Base-by-base conservation (phyloP, 2,888 invertebrate genomes). In the Zootermopsis nevadensis region DNA sequence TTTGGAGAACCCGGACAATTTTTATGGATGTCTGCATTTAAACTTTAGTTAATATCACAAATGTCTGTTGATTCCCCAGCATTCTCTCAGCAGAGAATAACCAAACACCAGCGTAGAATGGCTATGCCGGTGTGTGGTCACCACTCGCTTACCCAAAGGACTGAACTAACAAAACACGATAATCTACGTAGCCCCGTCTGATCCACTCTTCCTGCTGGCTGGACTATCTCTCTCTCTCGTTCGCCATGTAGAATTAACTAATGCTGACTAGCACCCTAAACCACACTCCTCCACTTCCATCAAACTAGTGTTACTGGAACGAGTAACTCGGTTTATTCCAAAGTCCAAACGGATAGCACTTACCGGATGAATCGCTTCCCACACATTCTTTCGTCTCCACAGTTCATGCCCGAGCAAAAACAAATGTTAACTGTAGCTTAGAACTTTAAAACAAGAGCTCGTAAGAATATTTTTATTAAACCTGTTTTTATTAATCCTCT, bases 301-400 rank as follows among this genome's bases (percentile, higher is more conserved):
- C 77, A 79, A 77, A 79, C 55, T 55, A 79, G 24, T 10, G 30
- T 15, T 48, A 42, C 19, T 19, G 31, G 22, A 31, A n/a, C 1
- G 66, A 79, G 38, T 22, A 79, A 79, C 66, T 79, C 38, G 66
- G 60, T 66, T 19, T 79, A 79, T 79, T 79, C 35, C 79, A 79
- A 79, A 79, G 79, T 79, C 79, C 79, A 66, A 66, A 79, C 35
- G 79, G 60, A 38, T 79, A 60, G 79, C 79, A 79, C 79, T 79
- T 79, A 79, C 35, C 66, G 79, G 60, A 60, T 35, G 35, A 66
- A 79, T 66, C n/a, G 38, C 38, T 79, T 79, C 31, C 35, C 55
- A 53, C 53, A 77, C 31, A 31, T 33, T 33, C 48, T 35, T 53
- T 24, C 10, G 8, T 30, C 12, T 31, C 30, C 55, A 19, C 15